Evolutionary conservation across 2,888 invertebrate genomes (phyloP).

Genomic region (Drosophila paranaensis): DNA sequence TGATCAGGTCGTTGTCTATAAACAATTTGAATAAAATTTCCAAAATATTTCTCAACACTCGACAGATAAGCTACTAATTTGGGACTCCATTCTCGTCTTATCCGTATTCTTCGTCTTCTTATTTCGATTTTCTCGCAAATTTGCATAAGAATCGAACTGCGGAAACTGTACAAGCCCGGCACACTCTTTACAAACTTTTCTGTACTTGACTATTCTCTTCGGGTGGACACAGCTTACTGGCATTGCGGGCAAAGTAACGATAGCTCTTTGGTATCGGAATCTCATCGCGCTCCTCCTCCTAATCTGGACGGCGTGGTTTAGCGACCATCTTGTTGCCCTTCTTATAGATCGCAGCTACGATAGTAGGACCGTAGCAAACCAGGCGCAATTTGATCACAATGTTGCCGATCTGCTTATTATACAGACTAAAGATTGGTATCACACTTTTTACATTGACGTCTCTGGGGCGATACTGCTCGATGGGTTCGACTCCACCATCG

Average conservation of each 20-base stretch:
- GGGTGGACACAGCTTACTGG: neutral
- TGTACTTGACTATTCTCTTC: neutral
- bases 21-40: neutral
- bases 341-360: slow-evolving; percentile 73
- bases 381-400: slow-evolving; percentile 81
- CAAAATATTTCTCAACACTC: neutral
- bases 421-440: slow-evolving; percentile 79
- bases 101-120: no score
- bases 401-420: slow-evolving; percentile 80
- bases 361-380: slow-evolving; percentile 81
- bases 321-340: slow-evolving; percentile 7
- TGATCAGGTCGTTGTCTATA: no score
- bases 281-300: neutral
- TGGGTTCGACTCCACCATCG: slow-evolving; percentile 43
- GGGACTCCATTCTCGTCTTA: neutral
- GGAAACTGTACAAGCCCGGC: neutral
- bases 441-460: slow-evolving; percentile 75
- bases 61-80: neutral
- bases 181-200: neutral
- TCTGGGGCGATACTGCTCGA: slow-evolving; percentile 76
- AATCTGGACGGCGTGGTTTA: slow-evolving; percentile 4
- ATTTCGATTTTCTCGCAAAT: neutral
- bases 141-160: neutral
- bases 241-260: slow-evolving; percentile 70
- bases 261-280: slow-evolving; percentile 39